Evolutionary conservation across 1,140 invertebrate genomes (phyloP), one percentile per base, ranked within the genome.

Genomic region (Chelonus insularis): DNA sequence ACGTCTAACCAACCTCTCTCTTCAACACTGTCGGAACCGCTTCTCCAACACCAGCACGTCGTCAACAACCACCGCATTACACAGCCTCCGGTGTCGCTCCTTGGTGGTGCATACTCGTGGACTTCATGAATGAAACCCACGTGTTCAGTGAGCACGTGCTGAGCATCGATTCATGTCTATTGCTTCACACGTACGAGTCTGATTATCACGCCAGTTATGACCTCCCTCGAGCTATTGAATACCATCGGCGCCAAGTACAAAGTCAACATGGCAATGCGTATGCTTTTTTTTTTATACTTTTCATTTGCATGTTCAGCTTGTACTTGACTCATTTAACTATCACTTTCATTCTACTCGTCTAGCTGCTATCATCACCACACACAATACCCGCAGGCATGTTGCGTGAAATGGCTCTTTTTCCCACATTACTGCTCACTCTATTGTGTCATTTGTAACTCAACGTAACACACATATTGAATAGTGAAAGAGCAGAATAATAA

Each of bases 121-220:
- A 59, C 47, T 72, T 71, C 68, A 71, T 73, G 70, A 73, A 73
- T 73, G 72, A 67, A 71, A 68, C 60, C 70, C 72, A 73, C 72
- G 72, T 72, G 72, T 58, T 41, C 43, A 59, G 68, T 68, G 71
- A 61, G 61, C 65, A 61, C 51, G 50, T 52, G 50, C 60, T 57
- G 39, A 34, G 14, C n/a, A 47, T 8, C 43, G 43, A 57, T 36
- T 6, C 21, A 43, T 43, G 41, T 43, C 41, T 43, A 18, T 43
- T 18, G 18, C 41, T 43, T 16, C 8, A 43, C 41, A 16, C 41
- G 41, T 43, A 43, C 41, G 8, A 20, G 41, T 16, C 41, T 43
- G 41, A 43, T 43, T 43, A 43, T 43, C 41, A 16, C 16, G 14
- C 12, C 16, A 43, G 41, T 21, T 43, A 43, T 43, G 4, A 43